Evolutionary conservation across 2,113 vertebrate species (phyloP), one percentile per base, ranked within the genome.

Genomic region (Microtus oregoni): DNA sequence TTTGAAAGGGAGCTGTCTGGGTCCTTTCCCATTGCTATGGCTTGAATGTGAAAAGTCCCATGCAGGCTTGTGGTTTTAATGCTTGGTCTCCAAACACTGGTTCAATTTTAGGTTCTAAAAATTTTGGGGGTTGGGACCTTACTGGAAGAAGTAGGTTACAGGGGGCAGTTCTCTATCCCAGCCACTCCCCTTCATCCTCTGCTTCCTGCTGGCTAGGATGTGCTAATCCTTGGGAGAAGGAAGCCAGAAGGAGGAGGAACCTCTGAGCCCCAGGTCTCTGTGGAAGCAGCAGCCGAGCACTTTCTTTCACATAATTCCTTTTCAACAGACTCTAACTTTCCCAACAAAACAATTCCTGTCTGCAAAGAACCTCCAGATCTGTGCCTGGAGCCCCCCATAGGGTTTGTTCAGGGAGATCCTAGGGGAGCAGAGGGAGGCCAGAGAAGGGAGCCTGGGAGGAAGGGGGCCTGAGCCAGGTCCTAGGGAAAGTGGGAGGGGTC

Each of bases 221-320:
- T n/a, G 19, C 72, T 22, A 38, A 22, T 73, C 72, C 8, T 73
- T 73, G 72, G 20, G n/a, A 73, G 72, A 38, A 0, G 72, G 72
- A 38, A 73, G 72, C 72, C 72, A 38, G n/a, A 20, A 17, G 4
- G 30, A 32, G 68, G 68, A 70, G 68, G 68, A 70, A 32, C 13
- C 67, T 68, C 5, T 72, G 35, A 72, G 68, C 32, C 68, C 17
- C 17, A n/a, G 35, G 70, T 73, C 70, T 38, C 70, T 35, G 15
- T n/a, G n/a, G n/a, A 38, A 20, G 35, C n/a, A 38, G 70, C 68
- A 19, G 15, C 70, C 0, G 7, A 3, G 7, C 0, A 17, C 19
- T 20, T 38, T 73, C 72, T 22, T 73, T 73, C 9, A 70, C 6
- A 4, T 8, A n/a, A 35, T n/a, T n/a, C 72, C n/a, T 38, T 73